Evolutionary conservation across 2,888 invertebrate species (phyloP), one percentile per base, ranked within the genome.

Genomic region (Ichneumon xanthorius): DNA sequence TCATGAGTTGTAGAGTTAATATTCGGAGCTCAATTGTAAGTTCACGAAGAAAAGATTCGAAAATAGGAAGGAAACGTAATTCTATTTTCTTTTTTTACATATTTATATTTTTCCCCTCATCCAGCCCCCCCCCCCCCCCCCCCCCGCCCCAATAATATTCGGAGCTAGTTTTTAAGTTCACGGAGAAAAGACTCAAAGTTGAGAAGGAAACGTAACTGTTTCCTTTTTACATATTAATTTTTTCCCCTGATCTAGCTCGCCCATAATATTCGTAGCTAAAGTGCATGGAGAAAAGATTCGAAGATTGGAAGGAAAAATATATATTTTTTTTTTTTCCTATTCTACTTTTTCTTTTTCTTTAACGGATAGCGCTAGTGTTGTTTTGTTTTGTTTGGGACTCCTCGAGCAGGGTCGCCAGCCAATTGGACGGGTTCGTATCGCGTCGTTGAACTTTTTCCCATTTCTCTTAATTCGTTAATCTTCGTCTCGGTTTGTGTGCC

Each of bases 381-480:
- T 37, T 53, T 19, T 53, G 4, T 19, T n/a, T 70, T 22, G 19
- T 55, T 2, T 40, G 4, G n/a, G 14, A 22, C 37, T 30, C 58
- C 7, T 14, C 58, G 53, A 19, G 53, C 11, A 11, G 11, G 26
- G 22, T 16, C 63, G 75, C 63, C 75, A 71, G 76, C 70, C 76
- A 58, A 80, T 76, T 84, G 19, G n/a, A 6, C 40, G 22, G 30
- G 55, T 76, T 73, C 33, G 37, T 37, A 71, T 79, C 33, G 40
- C 63, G 65, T 71, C 70, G 80, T 75, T 58, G 55, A 30, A 76
- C 80, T 79, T 37, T 79, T 76, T 76, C 70, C 70, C 63, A 84
- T 84, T 80, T 79, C 70, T 84, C 83, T 84, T 75, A 48, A 80
- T 80, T 80, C 71, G 75, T 75, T 84, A 79, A 83, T 75, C 71